phyloP scores from a whole-genome alignment of 1,140 invertebrate species.

The Drosophila jambulina region DNA sequence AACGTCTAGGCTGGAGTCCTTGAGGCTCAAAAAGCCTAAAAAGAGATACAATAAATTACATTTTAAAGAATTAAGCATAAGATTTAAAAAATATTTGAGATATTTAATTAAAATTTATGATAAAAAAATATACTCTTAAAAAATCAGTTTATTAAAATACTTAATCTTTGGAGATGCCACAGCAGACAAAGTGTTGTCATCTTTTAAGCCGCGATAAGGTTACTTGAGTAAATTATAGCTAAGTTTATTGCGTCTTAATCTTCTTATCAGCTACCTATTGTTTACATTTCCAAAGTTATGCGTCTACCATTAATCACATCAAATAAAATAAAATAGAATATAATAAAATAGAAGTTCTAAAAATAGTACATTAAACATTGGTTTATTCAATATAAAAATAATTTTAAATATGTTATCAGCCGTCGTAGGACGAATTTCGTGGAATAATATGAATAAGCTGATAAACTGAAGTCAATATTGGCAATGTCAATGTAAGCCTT shows the following conservation, averaged over 20 bases:
- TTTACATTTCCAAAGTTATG: not conserved
- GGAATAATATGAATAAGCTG: too few species aligned
- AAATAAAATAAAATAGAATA: not conserved
- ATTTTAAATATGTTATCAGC: too few species aligned
- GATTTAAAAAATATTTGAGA: not conserved
- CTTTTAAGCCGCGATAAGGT: not conserved
- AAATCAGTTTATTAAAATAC: not conserved
- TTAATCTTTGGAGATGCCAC: not conserved
- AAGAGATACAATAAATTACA: too few species aligned
- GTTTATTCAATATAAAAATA: not conserved
- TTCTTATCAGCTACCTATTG: not conserved
- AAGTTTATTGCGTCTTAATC: not conserved
- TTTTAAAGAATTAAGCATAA: not conserved
- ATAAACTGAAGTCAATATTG: too few species aligned
- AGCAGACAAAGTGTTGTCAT: not conserved
- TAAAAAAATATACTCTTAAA: not conserved
- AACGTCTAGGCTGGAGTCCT: conserved; percentile 76
- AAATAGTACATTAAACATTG: not conserved
- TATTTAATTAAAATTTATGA: not conserved
- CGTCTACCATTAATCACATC: too few species aligned
- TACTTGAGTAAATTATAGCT: not conserved
- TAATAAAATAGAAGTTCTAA: not conserved
- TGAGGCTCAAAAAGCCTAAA: conserved; percentile 75
- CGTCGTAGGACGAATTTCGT: too few species aligned
- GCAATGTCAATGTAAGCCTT: too few species aligned